Evolutionary conservation across 2,113 vertebrate species (phyloP).

Genomic region (Balaeniceps rex): DNA sequence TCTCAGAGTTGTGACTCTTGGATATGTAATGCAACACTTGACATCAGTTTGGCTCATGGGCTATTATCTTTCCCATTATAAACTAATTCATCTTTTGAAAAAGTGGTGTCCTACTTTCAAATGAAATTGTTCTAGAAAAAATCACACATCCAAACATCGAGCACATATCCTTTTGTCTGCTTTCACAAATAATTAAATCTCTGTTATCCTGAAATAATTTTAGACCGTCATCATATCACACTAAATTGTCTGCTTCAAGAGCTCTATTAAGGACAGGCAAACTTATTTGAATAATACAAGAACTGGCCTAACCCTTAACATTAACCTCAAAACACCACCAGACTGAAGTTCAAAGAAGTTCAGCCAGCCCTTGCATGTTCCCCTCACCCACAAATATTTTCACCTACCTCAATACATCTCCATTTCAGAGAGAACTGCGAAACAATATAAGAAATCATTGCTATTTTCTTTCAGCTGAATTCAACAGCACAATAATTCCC

Average conservation of each 20-base stretch:
- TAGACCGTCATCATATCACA: neutral
- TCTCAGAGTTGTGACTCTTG: conserved; percentile 21
- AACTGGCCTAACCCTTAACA: neutral
- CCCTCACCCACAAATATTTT: neutral
- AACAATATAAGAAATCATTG: neutral
- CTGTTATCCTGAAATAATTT: neutral
- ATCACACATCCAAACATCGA: neutral
- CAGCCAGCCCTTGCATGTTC: neutral
- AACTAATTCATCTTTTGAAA: conserved; percentile 10
- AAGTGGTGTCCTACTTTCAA: neutral
- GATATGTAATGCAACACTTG: conserved; percentile 6
- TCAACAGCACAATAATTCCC: neutral
- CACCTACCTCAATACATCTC: neutral
- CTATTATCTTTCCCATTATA: conserved; percentile 22
- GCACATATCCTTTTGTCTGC: neutral
- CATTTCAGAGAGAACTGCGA: neutral
- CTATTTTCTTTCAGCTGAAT: neutral
- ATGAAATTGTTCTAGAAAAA: neutral
- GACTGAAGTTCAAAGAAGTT: neutral
- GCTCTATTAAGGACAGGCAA: neutral
- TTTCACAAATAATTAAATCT: neutral
- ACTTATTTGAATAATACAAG: neutral
- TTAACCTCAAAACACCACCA: neutral
- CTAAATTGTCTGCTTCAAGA: neutral
- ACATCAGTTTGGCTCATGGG: neutral